Base-by-base conservation (phyloP, 2,797 vertebrate species). In the Lerista edwardsae region DNA sequence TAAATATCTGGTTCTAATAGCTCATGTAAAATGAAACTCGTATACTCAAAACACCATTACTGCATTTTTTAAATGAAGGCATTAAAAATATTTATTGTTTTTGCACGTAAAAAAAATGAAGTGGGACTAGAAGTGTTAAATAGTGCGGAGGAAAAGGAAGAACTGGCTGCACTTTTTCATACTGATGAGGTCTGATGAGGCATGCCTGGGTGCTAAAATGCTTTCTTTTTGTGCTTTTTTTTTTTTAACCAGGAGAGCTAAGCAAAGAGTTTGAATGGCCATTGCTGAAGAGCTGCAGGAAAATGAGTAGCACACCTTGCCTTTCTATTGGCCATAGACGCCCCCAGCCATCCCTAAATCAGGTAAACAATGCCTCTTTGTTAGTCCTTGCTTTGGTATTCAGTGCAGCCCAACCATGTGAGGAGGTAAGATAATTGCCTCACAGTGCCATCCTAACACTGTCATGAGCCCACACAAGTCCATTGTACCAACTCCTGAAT, bases 71-170 rank as follows among this genome's bases (percentile, higher is more conserved):
- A 71, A 89, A 82, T 12, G 51, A 64, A 79, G 79, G 78, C 62
- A 86, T 92, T 90, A 34, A 91, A 69, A 83, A 81, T 72, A 86
- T 88, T 89, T 87, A 67, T 81, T 84, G 73, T 10, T 91, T 79
- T 90, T 90, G 47, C 6, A 23, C 8, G 9, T 67, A n/a, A 9
- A 59, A n/a, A 75, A 59, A 41, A 82, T 86, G 74, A 61, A 83
- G 86, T 84, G 84, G 74, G 89, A 90, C 88, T 85, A 90, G 90
- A 90, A 90, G 47, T 74, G 88, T 90, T 83, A 88, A 91, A 90
- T 90, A 64, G 75, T n/a, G 77, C 69, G 9, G 74, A 51, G 80
- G 67, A 86, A 75, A 91, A 83, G 61, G 51, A 79, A 72, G n/a
- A 88, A 59, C 65, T 78, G 47, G 29, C 84, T 92, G 87, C 62